These are phyloP conservation scores for Oncorhynchus tshawytscha DNA, from an alignment of 2,113 vertebrate genomes.

Conservation along the genomic window DNA sequence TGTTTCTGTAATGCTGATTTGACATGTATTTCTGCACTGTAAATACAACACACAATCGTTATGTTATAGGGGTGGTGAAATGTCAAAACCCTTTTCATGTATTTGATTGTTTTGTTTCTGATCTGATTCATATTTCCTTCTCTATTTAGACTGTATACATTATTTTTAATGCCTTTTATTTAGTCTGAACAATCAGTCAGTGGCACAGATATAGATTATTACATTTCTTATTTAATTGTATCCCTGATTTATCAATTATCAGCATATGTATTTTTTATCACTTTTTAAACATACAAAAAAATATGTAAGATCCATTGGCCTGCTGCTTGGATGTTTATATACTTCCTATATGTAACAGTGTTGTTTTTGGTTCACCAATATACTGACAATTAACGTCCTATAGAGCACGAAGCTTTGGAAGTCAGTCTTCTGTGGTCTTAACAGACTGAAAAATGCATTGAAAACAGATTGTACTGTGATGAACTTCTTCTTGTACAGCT, in stretches of 20 bases:
- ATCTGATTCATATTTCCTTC: background rate
- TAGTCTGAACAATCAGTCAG: constrained; percentile 8
- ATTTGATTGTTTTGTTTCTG: background rate
- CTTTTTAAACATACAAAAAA: background rate
- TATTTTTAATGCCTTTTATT: background rate
- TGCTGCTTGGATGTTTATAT: constrained; percentile 51
- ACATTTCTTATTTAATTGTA: background rate
- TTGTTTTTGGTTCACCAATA: constrained; percentile 10
- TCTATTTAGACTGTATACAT: background rate
- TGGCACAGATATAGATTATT: background rate
- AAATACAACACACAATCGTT: constrained; percentile 43
- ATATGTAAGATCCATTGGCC: constrained; percentile 12
- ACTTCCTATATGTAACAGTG: constrained; percentile 6
- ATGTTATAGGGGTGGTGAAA: constrained; percentile 24
- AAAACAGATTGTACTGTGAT: constrained; percentile 23
- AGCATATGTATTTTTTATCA: background rate
- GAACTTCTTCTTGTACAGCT: constrained; percentile 20
- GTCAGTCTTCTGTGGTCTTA: background rate
- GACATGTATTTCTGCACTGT: constrained; percentile 37
- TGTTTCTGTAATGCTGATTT: constrained; percentile 23
- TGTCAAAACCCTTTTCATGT: constrained; percentile 31
- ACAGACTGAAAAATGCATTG: constrained; percentile 8
- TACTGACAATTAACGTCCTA: constrained; percentile 23
- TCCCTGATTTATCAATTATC: background rate
- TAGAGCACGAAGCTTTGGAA: constrained; percentile 54